These are phyloP conservation scores for Acanthurus tractus DNA, from an alignment of 2,797 vertebrate genomes.

Conservation along the genomic window DNA sequence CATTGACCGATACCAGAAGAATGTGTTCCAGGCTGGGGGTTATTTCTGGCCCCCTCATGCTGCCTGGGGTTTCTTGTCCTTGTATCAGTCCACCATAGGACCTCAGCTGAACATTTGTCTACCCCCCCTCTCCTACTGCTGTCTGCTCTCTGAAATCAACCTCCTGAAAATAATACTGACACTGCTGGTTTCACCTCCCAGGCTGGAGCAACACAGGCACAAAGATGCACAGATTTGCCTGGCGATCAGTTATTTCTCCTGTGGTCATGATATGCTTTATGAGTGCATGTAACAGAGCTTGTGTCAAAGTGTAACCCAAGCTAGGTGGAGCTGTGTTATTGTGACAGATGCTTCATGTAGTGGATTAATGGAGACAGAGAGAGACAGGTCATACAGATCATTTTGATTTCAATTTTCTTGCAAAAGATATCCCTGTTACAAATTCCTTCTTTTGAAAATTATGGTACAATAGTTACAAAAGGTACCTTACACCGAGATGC, in stretches of 20 bases:
- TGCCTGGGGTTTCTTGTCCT: conserved; percentile 64
- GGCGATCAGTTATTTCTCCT: background rate
- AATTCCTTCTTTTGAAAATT: background rate
- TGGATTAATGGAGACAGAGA: conserved; percentile 23
- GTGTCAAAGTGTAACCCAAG: conserved; percentile 29
- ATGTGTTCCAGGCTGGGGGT: conserved; percentile 69
- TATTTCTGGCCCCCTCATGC: conserved; percentile 74
- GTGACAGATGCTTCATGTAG: conserved; percentile 12
- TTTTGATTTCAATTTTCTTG: conserved; percentile 22
- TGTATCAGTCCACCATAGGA: conserved; percentile 52
- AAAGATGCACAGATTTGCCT: background rate
- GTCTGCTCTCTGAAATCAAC: conserved; percentile 7
- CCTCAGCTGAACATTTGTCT: conserved; percentile 33
- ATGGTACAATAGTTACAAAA: background rate
- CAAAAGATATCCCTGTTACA: background rate
- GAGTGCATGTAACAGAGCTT: background rate
- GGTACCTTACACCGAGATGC: background rate
- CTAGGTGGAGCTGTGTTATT: conserved; percentile 18
- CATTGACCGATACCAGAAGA: conserved; percentile 81
- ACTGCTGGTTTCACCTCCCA: conserved; percentile 5
- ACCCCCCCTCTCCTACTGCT: conserved; percentile 5
- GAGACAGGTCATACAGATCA: conserved; percentile 13
- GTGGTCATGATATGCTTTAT: background rate
- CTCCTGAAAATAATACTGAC: conserved; percentile 7
- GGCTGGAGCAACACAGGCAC: conserved; percentile 1